phyloP scores from a whole-genome alignment of 1,140 invertebrate species.

The Drosophila eugracilis region DNA sequence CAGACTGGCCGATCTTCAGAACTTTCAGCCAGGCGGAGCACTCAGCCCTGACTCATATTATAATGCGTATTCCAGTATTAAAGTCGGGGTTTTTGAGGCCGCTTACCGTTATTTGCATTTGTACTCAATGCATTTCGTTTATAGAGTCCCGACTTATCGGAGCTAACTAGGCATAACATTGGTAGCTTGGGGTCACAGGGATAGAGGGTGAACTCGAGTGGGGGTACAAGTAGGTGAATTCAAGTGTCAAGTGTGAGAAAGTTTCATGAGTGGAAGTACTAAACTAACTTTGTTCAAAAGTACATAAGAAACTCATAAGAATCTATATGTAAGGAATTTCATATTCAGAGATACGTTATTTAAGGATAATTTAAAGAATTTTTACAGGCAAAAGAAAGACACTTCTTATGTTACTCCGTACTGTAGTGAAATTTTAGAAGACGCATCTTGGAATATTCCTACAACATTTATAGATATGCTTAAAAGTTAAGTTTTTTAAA shows the following conservation, averaged over 20 bases:
- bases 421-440: too few species aligned
- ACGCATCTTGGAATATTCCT: too few species aligned
- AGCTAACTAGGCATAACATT: conserved; percentile 65
- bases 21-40: conserved; percentile 10
- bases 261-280: neutral
- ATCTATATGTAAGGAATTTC: too few species aligned
- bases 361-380: too few species aligned
- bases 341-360: too few species aligned
- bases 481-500: too few species aligned
- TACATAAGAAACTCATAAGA: too few species aligned
- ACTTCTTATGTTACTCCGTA: too few species aligned
- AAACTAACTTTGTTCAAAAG: too few species aligned
- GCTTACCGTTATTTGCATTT: conserved; percentile 71
- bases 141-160: conserved; percentile 35
- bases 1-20: neutral
- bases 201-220: conserved; percentile 2
- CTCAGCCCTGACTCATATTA: conserved; percentile 36
- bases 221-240: conserved; percentile 2
- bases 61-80: conserved; percentile 19
- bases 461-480: too few species aligned
- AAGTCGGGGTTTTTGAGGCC: conserved; percentile 53
- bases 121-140: conserved; percentile 71
- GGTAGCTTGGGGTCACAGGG: conserved; percentile 26
- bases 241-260: conserved; percentile 47
- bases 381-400: too few species aligned